Conservation (phyloP, 2,888 invertebrate genomes). For the Drosophila affinis region DNA sequence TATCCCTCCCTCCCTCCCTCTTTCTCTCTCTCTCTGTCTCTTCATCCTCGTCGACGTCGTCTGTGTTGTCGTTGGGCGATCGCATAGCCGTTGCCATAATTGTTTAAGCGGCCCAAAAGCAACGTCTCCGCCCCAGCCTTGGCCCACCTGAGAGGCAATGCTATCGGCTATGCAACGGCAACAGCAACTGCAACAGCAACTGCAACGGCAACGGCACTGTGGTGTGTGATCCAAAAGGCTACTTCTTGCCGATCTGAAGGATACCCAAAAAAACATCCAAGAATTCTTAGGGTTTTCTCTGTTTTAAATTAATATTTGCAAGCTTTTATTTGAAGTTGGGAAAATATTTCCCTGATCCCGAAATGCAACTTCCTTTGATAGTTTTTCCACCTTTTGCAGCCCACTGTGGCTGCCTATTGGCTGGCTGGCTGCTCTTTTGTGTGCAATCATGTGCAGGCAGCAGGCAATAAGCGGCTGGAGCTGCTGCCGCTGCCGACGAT, state of each 20-base stretch:
- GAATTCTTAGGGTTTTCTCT: too few species aligned
- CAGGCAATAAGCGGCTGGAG: slow-evolving; percentile 59
- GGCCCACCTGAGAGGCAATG: slow-evolving; percentile 70
- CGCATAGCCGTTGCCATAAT: slow-evolving; percentile 72
- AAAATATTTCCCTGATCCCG: not conserved
- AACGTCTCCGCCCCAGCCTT: slow-evolving; percentile 56
- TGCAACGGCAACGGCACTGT: too few species aligned
- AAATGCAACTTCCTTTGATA: not conserved
- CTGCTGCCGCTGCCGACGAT: slow-evolving; percentile 33
- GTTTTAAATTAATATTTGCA: too few species aligned
- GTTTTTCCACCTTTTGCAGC: not conserved
- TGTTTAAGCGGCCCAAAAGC: slow-evolving; percentile 62
- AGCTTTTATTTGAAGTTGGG: too few species aligned
- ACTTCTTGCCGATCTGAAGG: too few species aligned
- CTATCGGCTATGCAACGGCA: slow-evolving; percentile 4
- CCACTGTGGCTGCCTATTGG: slow-evolving; percentile 33
- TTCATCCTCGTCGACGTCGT: slow-evolving; percentile 40
- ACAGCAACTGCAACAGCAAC: too few species aligned
- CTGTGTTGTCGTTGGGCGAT: slow-evolving; percentile 37
- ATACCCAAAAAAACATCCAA: too few species aligned
- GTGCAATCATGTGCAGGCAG: slow-evolving; percentile 75
- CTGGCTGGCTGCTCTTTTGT: slow-evolving; percentile 56
- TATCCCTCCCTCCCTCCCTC: not conserved
- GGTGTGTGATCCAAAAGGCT: too few species aligned
- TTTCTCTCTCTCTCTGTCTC: slow-evolving; percentile 23